phyloP scores from a whole-genome alignment of 1,140 invertebrate genomes.

The Penaeus chinensis region DNA sequence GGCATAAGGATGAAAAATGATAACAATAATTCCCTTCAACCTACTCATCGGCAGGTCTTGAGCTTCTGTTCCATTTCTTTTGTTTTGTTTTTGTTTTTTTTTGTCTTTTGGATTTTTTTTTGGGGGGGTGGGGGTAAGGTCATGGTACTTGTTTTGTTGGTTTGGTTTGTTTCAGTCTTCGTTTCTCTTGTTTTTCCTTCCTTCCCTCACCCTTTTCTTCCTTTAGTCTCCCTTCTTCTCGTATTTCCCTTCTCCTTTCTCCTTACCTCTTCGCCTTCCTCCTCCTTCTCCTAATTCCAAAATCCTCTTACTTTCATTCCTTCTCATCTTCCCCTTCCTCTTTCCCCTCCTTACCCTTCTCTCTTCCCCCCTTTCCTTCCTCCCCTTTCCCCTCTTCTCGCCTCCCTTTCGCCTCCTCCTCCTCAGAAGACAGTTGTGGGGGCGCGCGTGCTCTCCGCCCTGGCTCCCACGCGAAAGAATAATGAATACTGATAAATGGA shows the following conservation, averaged over 20 bases:
- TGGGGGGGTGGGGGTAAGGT: too few species aligned
- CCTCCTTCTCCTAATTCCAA: background rate
- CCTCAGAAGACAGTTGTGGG: background rate
- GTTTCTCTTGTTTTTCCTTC: too few species aligned
- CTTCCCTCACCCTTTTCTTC: background rate
- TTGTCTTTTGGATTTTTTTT: too few species aligned
- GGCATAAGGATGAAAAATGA: too few species aligned
- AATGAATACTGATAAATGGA: background rate
- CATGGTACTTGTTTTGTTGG: too few species aligned
- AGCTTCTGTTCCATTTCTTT: too few species aligned
- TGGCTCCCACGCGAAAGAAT: background rate
- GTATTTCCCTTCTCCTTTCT: background rate
- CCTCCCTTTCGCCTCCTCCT: background rate
- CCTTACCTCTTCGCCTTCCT: background rate
- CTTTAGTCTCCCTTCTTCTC: background rate
- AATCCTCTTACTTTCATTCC: background rate
- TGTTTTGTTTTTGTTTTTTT: too few species aligned
- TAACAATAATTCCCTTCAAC: too few species aligned
- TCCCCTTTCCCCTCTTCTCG: too few species aligned
- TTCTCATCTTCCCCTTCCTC: background rate
- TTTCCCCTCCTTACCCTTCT: background rate
- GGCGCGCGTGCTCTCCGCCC: background rate
- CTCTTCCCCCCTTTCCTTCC: background rate
- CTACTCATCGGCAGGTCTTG: too few species aligned
- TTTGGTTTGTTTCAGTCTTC: too few species aligned